Base-by-base conservation (phyloP, 2,797 vertebrate species). In the Galagoides demidoff region DNA sequence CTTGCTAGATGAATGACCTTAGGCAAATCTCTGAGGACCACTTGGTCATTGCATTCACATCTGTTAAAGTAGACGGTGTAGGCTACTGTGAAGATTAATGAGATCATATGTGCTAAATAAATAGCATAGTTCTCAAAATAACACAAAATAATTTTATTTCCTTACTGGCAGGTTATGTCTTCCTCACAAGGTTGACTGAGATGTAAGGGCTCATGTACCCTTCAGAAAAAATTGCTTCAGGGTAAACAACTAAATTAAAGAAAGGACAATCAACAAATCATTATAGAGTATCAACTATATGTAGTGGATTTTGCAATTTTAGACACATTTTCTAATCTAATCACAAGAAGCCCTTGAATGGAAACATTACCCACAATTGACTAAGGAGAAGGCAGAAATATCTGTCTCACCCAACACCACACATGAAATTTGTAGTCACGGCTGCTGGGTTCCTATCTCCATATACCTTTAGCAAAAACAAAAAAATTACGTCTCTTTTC, bases 131-230 rank as follows among this genome's bases (percentile, higher is more conserved):
- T 77, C 34, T 68, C 43, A 77, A 82, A n/a, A 78, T 34, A 63
- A 85, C 63, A 2, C 17, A 81, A 81, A 76, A 73, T 71, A 66
- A 37, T 63, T 16, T 52, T 49, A 39, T 29, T 78, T 95, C 19
- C 2, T 31, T 89, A 64, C 12, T 43, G 29, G 7, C 27, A 55
- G 11, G 5, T 20, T 82, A 4, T 52, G 16, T 39, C 14, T 66
- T 64, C 39, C 74, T 81, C 37, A 82, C n/a, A 63, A 79, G 4
- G n/a, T 78, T 17, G 66, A 84, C 5, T 39, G 22, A 74, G 3
- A 25, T 11, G 0, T 45, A 20, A 78, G 14, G 12, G 43, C 2
- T 88, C 3, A 39, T 0, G 5, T 3, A 23, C 3, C 4, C 14
- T 13, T 52, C 16, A 37, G 31, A 79, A 95, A n/a, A 27, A 79